phyloP scores from a whole-genome alignment of 2,888 invertebrate species.

The Pollenia griseotomentosa region DNA sequence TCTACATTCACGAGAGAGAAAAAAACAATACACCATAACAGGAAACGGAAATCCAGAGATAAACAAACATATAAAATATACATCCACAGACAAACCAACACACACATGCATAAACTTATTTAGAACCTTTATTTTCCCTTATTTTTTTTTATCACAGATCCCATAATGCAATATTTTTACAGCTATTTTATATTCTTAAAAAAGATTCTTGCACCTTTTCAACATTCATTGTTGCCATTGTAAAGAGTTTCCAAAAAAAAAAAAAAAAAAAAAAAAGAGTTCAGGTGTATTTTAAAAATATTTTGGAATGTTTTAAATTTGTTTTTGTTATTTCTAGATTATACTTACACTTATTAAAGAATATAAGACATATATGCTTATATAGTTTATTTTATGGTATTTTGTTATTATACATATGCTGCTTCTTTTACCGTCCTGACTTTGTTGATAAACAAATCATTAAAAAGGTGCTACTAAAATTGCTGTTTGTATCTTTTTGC shows the following conservation, averaged over 20 bases:
- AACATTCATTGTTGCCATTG: constrained; percentile 37
- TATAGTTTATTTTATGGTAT: constrained; percentile 9
- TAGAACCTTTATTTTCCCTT: not conserved
- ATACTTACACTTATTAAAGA: not conserved
- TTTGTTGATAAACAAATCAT: constrained; percentile 57
- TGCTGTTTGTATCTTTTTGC: not conserved
- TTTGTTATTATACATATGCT: constrained; percentile 3
- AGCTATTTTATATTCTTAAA: constrained; percentile 19
- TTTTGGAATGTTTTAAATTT: constrained; percentile 50
- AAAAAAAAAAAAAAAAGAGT: not conserved
- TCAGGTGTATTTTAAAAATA: constrained; percentile 48
- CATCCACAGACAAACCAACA: constrained; percentile 30
- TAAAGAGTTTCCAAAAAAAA: not conserved
- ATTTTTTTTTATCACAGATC: constrained; percentile 29
- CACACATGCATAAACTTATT: constrained; percentile 16
- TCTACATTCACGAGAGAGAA: not conserved
- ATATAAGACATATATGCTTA: not conserved
- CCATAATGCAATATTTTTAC: constrained; percentile 52
- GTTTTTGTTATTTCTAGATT: constrained; percentile 23
- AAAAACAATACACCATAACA: constrained; percentile 17
- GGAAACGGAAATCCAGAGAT: constrained; percentile 67
- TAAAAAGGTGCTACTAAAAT: constrained; percentile 27
- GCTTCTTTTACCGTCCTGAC: not conserved
- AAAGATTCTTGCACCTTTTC: constrained; percentile 8
- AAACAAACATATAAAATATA: constrained; percentile 63